A percentile compares a stretch with the other conserved stretches of the same genome.
phyloP scores from a whole-genome alignment of 2,797 vertebrate species.

The Xiphophorus birchmanni region DNA sequence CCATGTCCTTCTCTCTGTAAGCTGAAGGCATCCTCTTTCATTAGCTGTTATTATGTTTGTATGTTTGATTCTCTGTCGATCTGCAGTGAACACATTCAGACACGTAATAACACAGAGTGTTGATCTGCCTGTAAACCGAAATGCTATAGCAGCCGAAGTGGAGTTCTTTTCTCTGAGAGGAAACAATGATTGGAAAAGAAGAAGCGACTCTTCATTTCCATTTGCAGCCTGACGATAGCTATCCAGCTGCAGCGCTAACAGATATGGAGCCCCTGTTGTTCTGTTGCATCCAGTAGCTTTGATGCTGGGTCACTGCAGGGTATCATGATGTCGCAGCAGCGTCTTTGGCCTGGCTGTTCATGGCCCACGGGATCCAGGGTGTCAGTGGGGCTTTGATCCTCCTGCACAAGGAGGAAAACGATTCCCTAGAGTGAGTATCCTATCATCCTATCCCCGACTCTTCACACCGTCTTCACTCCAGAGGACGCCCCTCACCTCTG shows the following conservation, averaged over 20 bases:
- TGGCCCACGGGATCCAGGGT: constrained; percentile 57
- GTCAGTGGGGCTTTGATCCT: constrained; percentile 72
- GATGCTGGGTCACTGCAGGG: constrained; percentile 42
- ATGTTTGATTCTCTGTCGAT: too few relatives aligned
- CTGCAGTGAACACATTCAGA: neutral
- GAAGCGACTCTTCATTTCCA: constrained; percentile 61
- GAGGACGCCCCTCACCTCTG: constrained; percentile 9
- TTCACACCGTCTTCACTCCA: constrained; percentile 17
- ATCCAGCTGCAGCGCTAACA: constrained; percentile 68
- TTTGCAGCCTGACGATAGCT: constrained; percentile 46
- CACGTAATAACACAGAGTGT: neutral
- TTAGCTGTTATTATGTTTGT: constrained; percentile 17
- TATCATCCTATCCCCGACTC: constrained; percentile 27
- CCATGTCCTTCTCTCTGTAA: constrained; percentile 16
- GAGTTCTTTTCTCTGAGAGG: constrained; percentile 37
- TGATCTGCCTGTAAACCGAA: constrained; percentile 2
- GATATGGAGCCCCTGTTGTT: constrained; percentile 56
- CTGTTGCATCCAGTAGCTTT: constrained; percentile 54
- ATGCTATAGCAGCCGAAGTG: constrained; percentile 16
- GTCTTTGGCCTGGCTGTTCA: constrained; percentile 46
- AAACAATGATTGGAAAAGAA: constrained; percentile 61
- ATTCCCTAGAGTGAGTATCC: constrained; percentile 43
- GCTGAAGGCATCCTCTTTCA: constrained; percentile 16
- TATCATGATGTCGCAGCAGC: constrained; percentile 2
- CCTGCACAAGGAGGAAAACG: constrained; percentile 47